Conservation (phyloP, 1,140 invertebrate species). For the Drosophila novamexicana region DNA sequence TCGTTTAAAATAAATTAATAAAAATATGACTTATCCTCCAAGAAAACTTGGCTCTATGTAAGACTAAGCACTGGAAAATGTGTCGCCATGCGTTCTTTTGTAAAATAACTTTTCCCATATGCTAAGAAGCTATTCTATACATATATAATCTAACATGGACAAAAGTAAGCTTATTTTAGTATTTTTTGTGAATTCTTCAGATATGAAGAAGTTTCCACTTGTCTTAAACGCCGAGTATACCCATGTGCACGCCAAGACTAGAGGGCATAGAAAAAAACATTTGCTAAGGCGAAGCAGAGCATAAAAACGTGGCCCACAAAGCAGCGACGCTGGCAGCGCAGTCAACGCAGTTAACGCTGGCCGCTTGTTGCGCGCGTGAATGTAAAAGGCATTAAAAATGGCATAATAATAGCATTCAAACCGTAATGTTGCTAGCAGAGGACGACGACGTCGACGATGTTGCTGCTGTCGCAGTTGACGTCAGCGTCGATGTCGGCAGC, state of each 20-base stretch:
- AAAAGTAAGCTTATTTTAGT: too few species aligned
- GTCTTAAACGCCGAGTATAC: neutral
- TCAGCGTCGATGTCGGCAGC: neutral
- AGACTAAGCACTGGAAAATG: too few species aligned
- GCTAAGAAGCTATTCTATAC: neutral
- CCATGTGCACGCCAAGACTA: neutral
- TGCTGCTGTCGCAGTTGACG: slow-evolving; percentile 26
- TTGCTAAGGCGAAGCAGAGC: slow-evolving; percentile 55
- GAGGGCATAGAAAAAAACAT: slow-evolving; percentile 39
- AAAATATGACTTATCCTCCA: too few species aligned
- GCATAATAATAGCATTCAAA: slow-evolving; percentile 76
- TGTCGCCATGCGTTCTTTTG: too few species aligned
- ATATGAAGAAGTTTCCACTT: too few species aligned
- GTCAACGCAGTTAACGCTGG: slow-evolving; percentile 26
- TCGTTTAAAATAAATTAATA: too few species aligned
- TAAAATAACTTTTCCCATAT: neutral
- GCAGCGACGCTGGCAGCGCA: slow-evolving; percentile 10
- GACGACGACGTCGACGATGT: slow-evolving; percentile 10
- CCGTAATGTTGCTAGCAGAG: slow-evolving; percentile 54
- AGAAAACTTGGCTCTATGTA: too few species aligned
- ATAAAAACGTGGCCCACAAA: slow-evolving; percentile 42
- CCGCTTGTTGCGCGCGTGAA: slow-evolving; percentile 53
- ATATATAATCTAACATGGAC: too few species aligned
- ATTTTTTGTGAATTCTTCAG: too few species aligned
- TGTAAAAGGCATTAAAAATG: slow-evolving; percentile 61